A percentile compares a stretch with the other conserved stretches of the same genome.
These are phyloP conservation scores for Heliothis peltigera DNA, from an alignment of 2,888 invertebrate genomes.

Conservation along the genomic window DNA sequence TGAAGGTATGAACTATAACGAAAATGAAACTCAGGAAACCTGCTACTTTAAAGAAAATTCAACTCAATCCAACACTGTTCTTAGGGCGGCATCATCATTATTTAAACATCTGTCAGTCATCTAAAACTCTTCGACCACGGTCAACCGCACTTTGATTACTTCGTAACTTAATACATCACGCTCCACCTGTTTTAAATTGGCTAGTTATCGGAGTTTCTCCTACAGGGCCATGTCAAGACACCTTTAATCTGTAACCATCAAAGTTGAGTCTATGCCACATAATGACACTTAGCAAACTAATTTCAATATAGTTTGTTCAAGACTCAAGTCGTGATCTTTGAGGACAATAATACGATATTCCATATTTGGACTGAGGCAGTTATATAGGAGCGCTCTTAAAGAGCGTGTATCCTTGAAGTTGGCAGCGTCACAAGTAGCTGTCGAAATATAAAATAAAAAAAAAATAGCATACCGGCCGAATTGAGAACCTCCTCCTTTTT, in stretches of 20 bases:
- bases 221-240: conserved; percentile 19
- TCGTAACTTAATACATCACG: conserved; percentile 7
- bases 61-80: background rate
- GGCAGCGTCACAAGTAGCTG: too few relatives aligned
- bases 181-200: conserved; percentile 22
- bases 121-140: background rate
- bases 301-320: conserved; percentile 62
- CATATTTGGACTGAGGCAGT: conserved; percentile 23
- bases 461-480: too few relatives aligned
- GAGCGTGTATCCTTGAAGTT: too few relatives aligned
- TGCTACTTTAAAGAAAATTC: background rate
- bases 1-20: too few relatives aligned
- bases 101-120: background rate
- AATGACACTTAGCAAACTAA: conserved; percentile 65
- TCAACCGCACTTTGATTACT: conserved; percentile 2
- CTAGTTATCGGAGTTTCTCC: conserved; percentile 26
- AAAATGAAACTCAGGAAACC: too few relatives aligned
- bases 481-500: too few relatives aligned
- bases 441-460: too few relatives aligned
- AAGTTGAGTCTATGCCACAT: conserved; percentile 51
- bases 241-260: conserved; percentile 42
- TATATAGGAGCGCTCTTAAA: too few relatives aligned
- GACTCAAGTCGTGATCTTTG: conserved; percentile 20
- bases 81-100: background rate
- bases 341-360: conserved; percentile 27